These are phyloP conservation scores for Aurelia sp. DNA, from an alignment of 30 jellyfish, hydroid and myxozoan species.

Conservation along the genomic window DNA sequence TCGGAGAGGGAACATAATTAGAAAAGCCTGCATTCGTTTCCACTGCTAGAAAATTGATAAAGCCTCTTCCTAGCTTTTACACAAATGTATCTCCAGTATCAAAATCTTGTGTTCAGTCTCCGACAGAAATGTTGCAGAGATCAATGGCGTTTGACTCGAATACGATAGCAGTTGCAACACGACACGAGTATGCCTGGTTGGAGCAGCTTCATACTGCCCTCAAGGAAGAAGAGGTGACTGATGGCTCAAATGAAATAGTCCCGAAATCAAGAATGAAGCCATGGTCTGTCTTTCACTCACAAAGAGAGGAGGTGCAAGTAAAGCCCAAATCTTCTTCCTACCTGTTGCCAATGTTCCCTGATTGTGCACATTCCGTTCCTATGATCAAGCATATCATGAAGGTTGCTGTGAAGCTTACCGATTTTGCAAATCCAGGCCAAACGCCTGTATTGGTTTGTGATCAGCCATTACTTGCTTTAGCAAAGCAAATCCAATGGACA, in stretches of 20 bases:
- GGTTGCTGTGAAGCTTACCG: too few species aligned
- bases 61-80: slow-evolving; percentile 38
- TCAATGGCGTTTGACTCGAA: slow-evolving; percentile 7
- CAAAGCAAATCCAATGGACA: too few species aligned
- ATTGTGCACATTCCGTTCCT: too few species aligned
- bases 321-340: too few species aligned
- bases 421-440: too few species aligned
- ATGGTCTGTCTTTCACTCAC: too few species aligned
- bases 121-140: slow-evolving; percentile 8
- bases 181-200: slow-evolving; percentile 22
- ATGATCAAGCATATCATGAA: too few species aligned
- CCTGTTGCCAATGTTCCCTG: too few species aligned
- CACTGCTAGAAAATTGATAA: slow-evolving; percentile 30
- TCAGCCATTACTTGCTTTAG: too few species aligned
- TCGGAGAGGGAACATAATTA: slow-evolving; percentile 24
- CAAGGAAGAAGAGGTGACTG: slow-evolving; percentile 2
- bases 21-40: slow-evolving; percentile 25
- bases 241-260: slow-evolving; percentile 11
- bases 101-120: slow-evolving; percentile 25
- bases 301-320: too few species aligned
- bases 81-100: slow-evolving; percentile 48
- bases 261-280: too few species aligned
- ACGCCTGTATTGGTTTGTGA: too few species aligned
- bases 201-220: slow-evolving; percentile 31
- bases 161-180: slow-evolving; percentile 21